phyloP scores from a whole-genome alignment of 2,888 invertebrate genomes.

The Limnephilus marmoratus region DNA sequence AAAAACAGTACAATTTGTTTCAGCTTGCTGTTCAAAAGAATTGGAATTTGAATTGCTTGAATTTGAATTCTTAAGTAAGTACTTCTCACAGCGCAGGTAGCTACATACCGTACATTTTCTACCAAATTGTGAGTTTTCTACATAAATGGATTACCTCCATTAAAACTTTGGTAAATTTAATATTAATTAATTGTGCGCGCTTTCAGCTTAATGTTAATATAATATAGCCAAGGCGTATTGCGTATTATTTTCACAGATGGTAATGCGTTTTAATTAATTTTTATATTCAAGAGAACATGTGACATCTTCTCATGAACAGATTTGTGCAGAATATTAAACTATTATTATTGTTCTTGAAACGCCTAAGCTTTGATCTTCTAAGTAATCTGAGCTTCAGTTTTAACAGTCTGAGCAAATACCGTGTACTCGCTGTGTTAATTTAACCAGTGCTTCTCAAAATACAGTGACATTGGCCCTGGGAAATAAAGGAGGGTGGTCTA shows the following conservation, averaged over 20 bases:
- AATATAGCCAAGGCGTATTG: background rate
- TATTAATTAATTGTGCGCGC: background rate
- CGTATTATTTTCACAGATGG: background rate
- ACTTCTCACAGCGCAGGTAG: no score
- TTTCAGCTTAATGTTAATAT: background rate
- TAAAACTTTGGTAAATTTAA: background rate
- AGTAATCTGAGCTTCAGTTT: background rate
- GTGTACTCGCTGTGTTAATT: background rate
- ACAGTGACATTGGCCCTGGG: no score
- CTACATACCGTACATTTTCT: no score
- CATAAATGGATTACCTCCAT: background rate
- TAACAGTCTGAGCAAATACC: background rate
- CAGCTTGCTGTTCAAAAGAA: no score
- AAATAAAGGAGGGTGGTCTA: no score
- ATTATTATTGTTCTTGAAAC: background rate
- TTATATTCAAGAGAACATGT: background rate
- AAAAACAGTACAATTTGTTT: no score
- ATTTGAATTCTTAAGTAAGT: no score
- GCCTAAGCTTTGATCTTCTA: background rate
- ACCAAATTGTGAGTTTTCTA: background rate
- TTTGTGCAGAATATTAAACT: background rate
- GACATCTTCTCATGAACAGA: background rate
- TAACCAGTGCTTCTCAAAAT: background rate
- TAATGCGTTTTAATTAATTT: background rate
- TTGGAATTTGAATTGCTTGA: no score